Evolutionary conservation across 2,888 invertebrate genomes (phyloP).

Genomic region (Blomia tropicalis): DNA sequence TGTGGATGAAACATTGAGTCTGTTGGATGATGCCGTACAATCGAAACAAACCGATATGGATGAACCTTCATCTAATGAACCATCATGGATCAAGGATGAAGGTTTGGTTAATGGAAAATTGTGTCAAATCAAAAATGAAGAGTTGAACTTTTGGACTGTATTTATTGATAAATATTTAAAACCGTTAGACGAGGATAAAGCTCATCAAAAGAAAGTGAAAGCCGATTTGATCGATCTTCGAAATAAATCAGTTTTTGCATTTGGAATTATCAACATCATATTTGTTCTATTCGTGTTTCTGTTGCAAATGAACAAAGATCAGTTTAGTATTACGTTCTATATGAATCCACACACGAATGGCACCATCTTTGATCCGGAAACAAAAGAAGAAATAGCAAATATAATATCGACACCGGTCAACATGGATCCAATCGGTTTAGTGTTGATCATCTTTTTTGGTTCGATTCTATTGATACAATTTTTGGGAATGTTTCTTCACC

Average conservation of each 20-base stretch:
- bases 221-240: constrained; percentile 79
- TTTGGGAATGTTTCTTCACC: constrained; percentile 93
- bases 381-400: not conserved
- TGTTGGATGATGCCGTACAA: not conserved
- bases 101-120: not conserved
- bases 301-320: constrained; percentile 88
- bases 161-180: constrained; percentile 41
- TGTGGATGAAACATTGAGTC: not conserved
- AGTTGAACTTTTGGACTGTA: constrained; percentile 40
- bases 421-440: constrained; percentile 46
- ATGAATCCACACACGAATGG: not conserved
- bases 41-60: not conserved
- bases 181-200: constrained; percentile 37
- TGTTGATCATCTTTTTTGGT: constrained; percentile 93
- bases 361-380: not conserved
- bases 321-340: constrained; percentile 33
- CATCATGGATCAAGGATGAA: constrained; percentile 16
- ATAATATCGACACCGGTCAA: not conserved
- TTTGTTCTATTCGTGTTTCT: constrained; percentile 96
- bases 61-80: not conserved
- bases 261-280: constrained; percentile 95
- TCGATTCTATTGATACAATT: constrained; percentile 88
- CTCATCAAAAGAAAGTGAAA: constrained; percentile 42
- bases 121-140: constrained; percentile 31
- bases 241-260: constrained; percentile 83